Evolutionary conservation across 2,113 vertebrate genomes (phyloP).

Genomic region (Typhlomys cinereus): DNA sequence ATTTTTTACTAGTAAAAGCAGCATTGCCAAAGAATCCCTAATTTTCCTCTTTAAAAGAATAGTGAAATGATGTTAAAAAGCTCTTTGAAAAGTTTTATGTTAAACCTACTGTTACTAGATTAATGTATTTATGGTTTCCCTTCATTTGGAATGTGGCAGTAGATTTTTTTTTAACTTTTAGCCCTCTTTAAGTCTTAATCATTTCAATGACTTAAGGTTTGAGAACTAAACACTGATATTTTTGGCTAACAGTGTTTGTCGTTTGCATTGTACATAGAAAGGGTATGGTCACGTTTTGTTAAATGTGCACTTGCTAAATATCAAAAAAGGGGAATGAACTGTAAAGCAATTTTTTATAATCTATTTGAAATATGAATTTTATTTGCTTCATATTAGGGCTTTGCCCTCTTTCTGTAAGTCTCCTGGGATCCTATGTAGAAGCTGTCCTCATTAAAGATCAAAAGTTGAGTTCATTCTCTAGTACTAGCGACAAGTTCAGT

Average conservation of each 20-base stretch:
- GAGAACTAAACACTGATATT: constrained; percentile 67
- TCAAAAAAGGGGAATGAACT: constrained; percentile 84
- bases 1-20: constrained; percentile 64
- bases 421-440: constrained; percentile 79
- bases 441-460: constrained; percentile 79
- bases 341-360: constrained; percentile 80
- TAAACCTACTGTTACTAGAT: constrained; percentile 55
- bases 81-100: constrained; percentile 43
- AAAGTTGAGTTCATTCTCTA: constrained; percentile 80
- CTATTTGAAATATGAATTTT: constrained; percentile 84
- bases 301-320: constrained; percentile 86
- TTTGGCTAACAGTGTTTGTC: constrained; percentile 69
- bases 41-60: constrained; percentile 67
- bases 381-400: constrained; percentile 83
- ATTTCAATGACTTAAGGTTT: constrained; percentile 79
- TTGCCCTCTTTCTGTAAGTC: constrained; percentile 75
- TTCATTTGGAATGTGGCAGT: constrained; percentile 63
- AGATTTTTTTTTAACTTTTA: constrained; percentile 67
- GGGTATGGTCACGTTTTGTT: constrained; percentile 75
- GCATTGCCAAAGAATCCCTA: constrained; percentile 74
- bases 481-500: constrained; percentile 77
- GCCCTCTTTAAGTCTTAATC: constrained; percentile 69
- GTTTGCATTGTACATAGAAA: constrained; percentile 76
- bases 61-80: constrained; percentile 64
- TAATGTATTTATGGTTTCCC: constrained; percentile 61